Conservation (phyloP, 2,113 vertebrate species). For the Drymodes brunneopygia region DNA sequence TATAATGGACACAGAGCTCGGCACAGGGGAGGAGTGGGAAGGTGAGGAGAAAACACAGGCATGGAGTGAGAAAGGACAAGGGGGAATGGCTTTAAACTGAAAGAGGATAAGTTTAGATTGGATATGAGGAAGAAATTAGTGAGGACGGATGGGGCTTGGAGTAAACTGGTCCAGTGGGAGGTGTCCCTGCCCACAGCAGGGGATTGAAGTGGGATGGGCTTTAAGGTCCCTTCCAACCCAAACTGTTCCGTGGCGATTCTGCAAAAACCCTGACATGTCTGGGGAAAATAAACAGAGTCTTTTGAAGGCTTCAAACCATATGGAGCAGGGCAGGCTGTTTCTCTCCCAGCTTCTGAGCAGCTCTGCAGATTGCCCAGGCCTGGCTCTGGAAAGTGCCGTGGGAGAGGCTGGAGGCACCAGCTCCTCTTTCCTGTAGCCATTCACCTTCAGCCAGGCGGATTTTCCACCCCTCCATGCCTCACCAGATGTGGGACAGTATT, state of each 20-base stretch:
- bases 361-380: background rate
- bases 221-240: background rate
- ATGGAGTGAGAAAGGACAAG: background rate
- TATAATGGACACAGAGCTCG: background rate
- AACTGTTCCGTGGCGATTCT: accelerated
- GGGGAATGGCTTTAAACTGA: background rate
- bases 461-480: background rate
- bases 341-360: background rate
- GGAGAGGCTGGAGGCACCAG: background rate
- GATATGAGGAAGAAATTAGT: background rate
- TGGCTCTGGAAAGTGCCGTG: accelerated
- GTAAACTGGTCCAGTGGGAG: background rate
- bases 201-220: background rate
- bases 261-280: background rate
- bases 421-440: background rate
- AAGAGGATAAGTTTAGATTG: background rate
- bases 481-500: background rate
- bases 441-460: background rate
- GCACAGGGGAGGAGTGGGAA: background rate
- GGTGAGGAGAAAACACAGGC: background rate
- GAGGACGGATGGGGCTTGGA: background rate
- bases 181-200: background rate
- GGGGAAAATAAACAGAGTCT: background rate
- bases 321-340: background rate
- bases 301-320: background rate